Evolutionary conservation across 2,888 invertebrate species (phyloP), one percentile per base, ranked within the genome.

Genomic region (Hirtodrosophila histrioides): DNA sequence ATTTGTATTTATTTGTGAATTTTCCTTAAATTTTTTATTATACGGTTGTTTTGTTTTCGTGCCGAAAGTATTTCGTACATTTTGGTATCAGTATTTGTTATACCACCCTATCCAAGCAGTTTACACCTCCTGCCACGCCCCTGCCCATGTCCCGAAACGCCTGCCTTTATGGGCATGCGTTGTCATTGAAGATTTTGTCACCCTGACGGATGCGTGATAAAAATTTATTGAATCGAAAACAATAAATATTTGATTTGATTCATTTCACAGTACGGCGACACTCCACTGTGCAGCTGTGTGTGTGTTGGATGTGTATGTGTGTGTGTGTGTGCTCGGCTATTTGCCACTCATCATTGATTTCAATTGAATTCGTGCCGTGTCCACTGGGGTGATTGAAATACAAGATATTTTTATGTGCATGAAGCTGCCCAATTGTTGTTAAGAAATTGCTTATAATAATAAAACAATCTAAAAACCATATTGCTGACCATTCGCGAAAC

Each of bases 231-330:
- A 76, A 84, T 86, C 83, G 84, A 87, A 72, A 78, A 78, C 84
- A 83, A 84, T 84, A 87, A 87, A 84, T 84, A 87, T 87, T 84
- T 84, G 84, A 84, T 84, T 84, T 84, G 87, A 84, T 87, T 87
- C 77, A 75, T 82, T 85, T 86, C 75, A 61, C 58, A 62, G 51
- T 36, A 37, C 54, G 48, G 36, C 54, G 48, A 35, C 55, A 54
- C 29, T 48, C 31, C 69, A 57, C 44, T 65, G 36, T 55, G 31
- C 12, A 12, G 33, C 29, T 31, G 44, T 31, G 10, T 35, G 36
- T 40, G 39, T 41, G 17, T 17, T 17, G 17, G 17, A n/a, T 24
- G 50, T 17, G 35, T 37, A 9, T 50, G 46, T 27, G 12, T 24
- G 50, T 17, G 35, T 37, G n/a, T 50, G 46, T 27, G 17, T 31